Base-by-base conservation (phyloP, 1,140 invertebrate species). In the Saccostrea glomerata region DNA sequence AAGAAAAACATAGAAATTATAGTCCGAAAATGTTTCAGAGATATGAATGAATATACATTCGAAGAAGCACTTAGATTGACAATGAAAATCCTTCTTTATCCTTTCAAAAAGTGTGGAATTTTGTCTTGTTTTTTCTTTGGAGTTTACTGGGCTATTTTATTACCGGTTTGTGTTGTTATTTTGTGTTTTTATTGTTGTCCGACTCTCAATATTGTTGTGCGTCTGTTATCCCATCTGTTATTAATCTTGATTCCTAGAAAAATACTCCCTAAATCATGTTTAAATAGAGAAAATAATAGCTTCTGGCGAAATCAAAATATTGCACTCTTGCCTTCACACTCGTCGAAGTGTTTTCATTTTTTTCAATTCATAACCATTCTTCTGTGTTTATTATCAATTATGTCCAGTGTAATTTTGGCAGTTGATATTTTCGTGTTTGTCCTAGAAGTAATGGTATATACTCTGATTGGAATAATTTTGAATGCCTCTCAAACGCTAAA, bases 391-490 rank as follows among this genome's bases (percentile, higher is more conserved):
- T 55, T 93, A 17, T 87, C 90, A 2, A 88, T 94, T 56, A 91
- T 91, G 87, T 90, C 92, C 0, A 55, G 92, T 7, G 90, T 92
- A 0, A 56, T 93, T 40, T 60, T 93, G 13, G n/a, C 92, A 0
- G 91, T 91, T 63, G 93, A 93, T 87, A 88, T 89, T 60, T 77
- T 93, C 13, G 89, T 89, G 6, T 93, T 91, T 55, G 85, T 92
- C 15, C 92, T 93, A 25, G 93, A 93, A 84, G 87, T 93, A 23
- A 77, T 84, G 2, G 86, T 92, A n/a, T 93, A 93, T 87, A 94
- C 93, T 1, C 77, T 93, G n/a, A 94, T 94, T 86, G 93, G 93
- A 2, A 88, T 93, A n/a, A 92, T 94, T 23, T 88, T 94, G 30
- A 93, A 94, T 85, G 89, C 93, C n/a, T 87, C 88, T 5, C 70